Base-by-base conservation (phyloP, 1,140 invertebrate species). In the Himalopsyche phryganea region DNA sequence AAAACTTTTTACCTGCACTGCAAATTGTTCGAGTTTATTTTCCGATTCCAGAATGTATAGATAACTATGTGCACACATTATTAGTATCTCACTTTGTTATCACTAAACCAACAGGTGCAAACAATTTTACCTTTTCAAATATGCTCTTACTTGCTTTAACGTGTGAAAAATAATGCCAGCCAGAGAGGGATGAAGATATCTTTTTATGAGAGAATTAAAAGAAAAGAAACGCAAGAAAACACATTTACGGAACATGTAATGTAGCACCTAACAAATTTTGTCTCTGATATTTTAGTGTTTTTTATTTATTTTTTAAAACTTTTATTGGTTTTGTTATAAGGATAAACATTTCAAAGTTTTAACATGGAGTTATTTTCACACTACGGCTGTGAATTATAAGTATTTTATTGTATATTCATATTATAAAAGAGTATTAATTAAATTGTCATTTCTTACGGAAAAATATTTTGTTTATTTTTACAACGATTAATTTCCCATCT, bases 181-280 rank as follows among this genome's bases (percentile, higher is more conserved):
- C 23, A 28, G 48, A 59, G 40, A 35, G 50, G 54, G 61, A 52
- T 32, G 42, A 47, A 13, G 32, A 15, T 13, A 53, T n/a, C 2
- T 54, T 42, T 38, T 50, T 58, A 23, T 15, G 23, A 14, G 2
- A 17, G 19, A 28, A 35, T 28, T 19, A 20, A 49, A 41, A 18
- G 15, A 42, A 36, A 32, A 19, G 32, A 38, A 48, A 50, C 49
- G 47, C 47, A 50, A 28, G 53, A 41, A 64, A 60, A 56, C 38
- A 64, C 57, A 60, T 60, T 64, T 60, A 53, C 53, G 44, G 58
- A 41, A 49, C 61, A 44, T 60, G 61, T 64, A 60, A 60, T 64
- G 49, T 63, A 59, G 61, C 61, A 64, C 61, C 58, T 60, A 52
- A 64, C 61, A 64, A 60, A 64, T 64, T 64, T 60, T 46, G 58